Evolutionary conservation across 1,140 invertebrate genomes (phyloP).

Genomic region (Mycetomoellerius zeteki): DNA sequence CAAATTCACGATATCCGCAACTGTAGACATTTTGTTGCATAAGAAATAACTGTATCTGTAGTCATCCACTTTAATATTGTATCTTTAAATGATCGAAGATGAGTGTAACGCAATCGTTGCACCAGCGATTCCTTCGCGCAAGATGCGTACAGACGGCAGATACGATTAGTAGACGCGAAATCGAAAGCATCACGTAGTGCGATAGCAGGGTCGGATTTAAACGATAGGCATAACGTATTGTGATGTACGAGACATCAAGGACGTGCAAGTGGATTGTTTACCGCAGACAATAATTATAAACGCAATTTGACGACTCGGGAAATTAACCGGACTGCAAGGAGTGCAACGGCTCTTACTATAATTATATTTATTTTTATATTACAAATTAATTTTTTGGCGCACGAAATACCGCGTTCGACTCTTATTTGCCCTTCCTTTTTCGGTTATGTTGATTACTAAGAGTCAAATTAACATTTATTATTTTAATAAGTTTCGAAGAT

Average conservation of each 20-base stretch:
- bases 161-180: slow-evolving; percentile 50
- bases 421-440: too few species aligned
- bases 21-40: slow-evolving; percentile 21
- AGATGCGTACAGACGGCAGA: slow-evolving; percentile 33
- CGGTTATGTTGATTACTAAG: too few species aligned
- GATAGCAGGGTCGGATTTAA: slow-evolving; percentile 51
- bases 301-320: background rate
- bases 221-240: background rate
- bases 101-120: slow-evolving; percentile 10
- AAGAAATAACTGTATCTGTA: slow-evolving; percentile 36
- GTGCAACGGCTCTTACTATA: too few species aligned
- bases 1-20: background rate
- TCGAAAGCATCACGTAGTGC: slow-evolving; percentile 45
- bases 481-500: too few species aligned
- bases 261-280: background rate
- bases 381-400: too few species aligned
- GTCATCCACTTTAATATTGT: slow-evolving; percentile 30
- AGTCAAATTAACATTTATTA: too few species aligned
- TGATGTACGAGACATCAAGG: background rate
- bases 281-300: slow-evolving; percentile 18
- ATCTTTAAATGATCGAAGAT: slow-evolving; percentile 49
- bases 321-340: too few species aligned
- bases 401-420: too few species aligned
- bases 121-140: background rate
- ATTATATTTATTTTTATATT: too few species aligned